A percentile compares a stretch with the other conserved stretches of the same genome.
Conservation (phyloP, 92 coral and sea anemone species). For the Heliopora coerulea region DNA sequence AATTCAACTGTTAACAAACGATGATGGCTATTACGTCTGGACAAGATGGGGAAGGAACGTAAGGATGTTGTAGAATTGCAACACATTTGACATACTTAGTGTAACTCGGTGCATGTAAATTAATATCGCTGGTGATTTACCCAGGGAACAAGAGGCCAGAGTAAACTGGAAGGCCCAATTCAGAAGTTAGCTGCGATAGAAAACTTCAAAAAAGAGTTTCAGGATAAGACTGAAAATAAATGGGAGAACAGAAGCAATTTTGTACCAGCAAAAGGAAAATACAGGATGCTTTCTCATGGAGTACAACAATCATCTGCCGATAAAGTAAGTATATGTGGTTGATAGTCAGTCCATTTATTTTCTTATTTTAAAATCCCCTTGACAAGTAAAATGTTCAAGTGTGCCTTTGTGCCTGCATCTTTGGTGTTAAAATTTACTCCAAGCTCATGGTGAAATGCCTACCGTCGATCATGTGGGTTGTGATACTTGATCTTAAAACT, state of each 20-base stretch:
- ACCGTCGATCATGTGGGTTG: background rate
- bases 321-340: too few species aligned
- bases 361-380: too few species aligned
- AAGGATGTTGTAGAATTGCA: background rate
- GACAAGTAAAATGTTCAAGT: too few species aligned
- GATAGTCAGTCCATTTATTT: too few species aligned
- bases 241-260: constrained; percentile 21
- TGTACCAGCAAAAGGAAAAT: constrained; percentile 17
- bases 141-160: constrained; percentile 11
- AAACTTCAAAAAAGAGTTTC: constrained; percentile 15
- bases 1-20: constrained; percentile 23
- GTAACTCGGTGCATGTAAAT: too few species aligned
- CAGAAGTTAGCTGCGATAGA: background rate
- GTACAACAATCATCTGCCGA: background rate
- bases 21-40: constrained; percentile 5
- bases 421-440: too few species aligned
- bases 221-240: constrained; percentile 10
- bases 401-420: too few species aligned
- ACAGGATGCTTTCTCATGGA: background rate
- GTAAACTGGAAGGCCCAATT: constrained; percentile 27
- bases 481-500: background rate
- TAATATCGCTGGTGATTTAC: too few species aligned
- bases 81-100: background rate
- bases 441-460: too few species aligned
- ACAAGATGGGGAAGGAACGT: constrained; percentile 29